Evolutionary conservation across 1,140 invertebrate genomes (phyloP).

Genomic region (Plectus sambesii): DNA sequence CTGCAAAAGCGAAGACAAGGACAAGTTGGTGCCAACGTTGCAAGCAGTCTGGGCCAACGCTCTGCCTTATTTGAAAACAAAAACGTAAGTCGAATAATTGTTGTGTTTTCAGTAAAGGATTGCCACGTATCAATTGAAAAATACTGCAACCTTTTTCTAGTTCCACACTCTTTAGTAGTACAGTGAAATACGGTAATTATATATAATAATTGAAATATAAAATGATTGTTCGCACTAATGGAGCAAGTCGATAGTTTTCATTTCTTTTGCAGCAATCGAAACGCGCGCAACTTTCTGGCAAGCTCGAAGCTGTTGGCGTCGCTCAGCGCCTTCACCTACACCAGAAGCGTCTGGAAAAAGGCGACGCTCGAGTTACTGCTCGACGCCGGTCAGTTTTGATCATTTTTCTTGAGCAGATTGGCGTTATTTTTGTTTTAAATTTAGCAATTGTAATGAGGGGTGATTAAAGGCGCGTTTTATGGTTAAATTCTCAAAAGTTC

Average conservation of each 20-base stretch:
- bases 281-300: slow-evolving; percentile 70
- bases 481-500: background rate
- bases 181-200: too few relatives aligned
- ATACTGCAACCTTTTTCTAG: too few relatives aligned
- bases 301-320: slow-evolving; percentile 73
- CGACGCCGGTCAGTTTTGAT: too few relatives aligned
- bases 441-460: too few relatives aligned
- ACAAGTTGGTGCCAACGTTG: slow-evolving; percentile 69
- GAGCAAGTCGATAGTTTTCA: slow-evolving; percentile 14
- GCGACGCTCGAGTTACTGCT: slow-evolving; percentile 75
- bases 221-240: too few relatives aligned
- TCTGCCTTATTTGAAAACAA: slow-evolving; percentile 76
- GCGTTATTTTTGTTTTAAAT: too few relatives aligned
- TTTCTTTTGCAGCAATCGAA: slow-evolving; percentile 57
- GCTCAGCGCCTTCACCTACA: slow-evolving; percentile 75
- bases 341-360: slow-evolving; percentile 78
- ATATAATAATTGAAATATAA: too few relatives aligned
- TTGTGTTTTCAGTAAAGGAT: slow-evolving; percentile 18
- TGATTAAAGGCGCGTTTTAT: too few relatives aligned
- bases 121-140: slow-evolving; percentile 8
- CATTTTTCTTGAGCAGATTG: too few relatives aligned
- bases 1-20: slow-evolving; percentile 82
- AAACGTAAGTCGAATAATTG: slow-evolving; percentile 54
- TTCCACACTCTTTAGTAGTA: too few relatives aligned
- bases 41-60: slow-evolving; percentile 73